Evolutionary conservation across 2,888 invertebrate genomes (phyloP).

Genomic region (Tetropium fuscum): DNA sequence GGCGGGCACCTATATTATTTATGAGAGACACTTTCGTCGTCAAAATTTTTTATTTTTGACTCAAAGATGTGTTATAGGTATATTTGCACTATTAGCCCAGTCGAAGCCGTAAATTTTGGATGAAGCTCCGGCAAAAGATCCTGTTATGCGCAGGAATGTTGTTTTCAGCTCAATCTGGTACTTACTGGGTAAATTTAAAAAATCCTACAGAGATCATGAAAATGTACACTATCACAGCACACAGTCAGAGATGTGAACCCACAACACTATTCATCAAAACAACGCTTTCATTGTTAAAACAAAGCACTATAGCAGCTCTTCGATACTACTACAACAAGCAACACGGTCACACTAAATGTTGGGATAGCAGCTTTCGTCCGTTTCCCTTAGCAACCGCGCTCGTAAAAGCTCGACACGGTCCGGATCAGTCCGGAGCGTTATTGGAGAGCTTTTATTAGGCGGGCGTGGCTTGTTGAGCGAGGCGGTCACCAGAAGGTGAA

Average conservation of each 20-base stretch:
- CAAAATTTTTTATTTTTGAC: no score
- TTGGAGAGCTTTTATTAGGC: slow-evolving; percentile 51
- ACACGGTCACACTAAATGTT: slow-evolving; percentile 65
- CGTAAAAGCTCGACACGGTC: slow-evolving; percentile 54
- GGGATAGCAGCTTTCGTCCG: slow-evolving; percentile 61
- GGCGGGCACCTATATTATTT: no score
- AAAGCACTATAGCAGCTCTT: slow-evolving; percentile 33
- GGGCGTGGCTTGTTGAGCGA: slow-evolving; percentile 47
- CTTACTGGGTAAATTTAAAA: slow-evolving; percentile 34
- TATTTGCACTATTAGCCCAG: no score
- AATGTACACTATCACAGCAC: slow-evolving; percentile 50
- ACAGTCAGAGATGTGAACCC: slow-evolving; percentile 37
- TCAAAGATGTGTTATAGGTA: no score
- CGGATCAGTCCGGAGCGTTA: slow-evolving; percentile 46
- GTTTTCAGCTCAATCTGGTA: no score
- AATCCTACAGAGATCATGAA: slow-evolving; percentile 40
- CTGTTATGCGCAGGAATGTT: no score
- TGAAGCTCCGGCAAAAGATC: no score
- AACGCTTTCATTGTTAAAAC: slow-evolving; percentile 49
- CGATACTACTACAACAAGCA: slow-evolving; percentile 62
- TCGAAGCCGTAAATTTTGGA: no score
- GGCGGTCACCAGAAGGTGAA: slow-evolving; percentile 47
- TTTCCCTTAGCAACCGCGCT: slow-evolving; percentile 65
- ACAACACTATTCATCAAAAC: slow-evolving; percentile 39
- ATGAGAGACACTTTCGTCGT: no score